Percentiles rank a stretch among this genome's conserved stretches.
phyloP scores from a whole-genome alignment of 2,797 vertebrate genomes.

The Pterois miles region DNA sequence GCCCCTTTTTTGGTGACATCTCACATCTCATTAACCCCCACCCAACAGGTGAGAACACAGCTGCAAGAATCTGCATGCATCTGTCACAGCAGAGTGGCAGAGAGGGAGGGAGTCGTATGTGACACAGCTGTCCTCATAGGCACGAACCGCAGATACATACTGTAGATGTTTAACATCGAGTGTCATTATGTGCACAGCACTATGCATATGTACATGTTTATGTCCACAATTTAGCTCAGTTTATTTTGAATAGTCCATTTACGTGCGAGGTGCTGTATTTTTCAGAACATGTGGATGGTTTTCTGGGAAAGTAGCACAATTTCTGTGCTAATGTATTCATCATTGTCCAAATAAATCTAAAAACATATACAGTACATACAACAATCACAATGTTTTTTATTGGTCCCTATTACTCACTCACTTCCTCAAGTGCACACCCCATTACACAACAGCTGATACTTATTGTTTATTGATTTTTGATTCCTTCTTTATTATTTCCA shows the following conservation, averaged over 20 bases:
- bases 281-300: not conserved
- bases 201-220: not conserved
- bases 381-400: not conserved
- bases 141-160: conserved; percentile 20
- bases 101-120: conserved; percentile 26
- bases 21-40: conserved; percentile 69
- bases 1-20: conserved; percentile 45
- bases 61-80: conserved; percentile 72
- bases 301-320: not conserved
- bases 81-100: conserved; percentile 56
- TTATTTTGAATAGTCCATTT: not conserved
- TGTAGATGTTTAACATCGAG: conserved; percentile 12
- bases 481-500: too few species aligned
- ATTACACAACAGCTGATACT: too few species aligned
- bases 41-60: conserved; percentile 78
- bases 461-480: too few species aligned
- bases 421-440: too few species aligned
- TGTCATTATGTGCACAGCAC: not conserved
- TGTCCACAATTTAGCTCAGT: not conserved
- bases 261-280: too few species aligned
- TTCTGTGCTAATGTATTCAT: not conserved
- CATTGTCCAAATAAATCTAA: not conserved
- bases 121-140: conserved; percentile 67
- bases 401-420: not conserved
- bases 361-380: not conserved